Conservation (phyloP, 2,888 invertebrate genomes). For the Ceramica pisi region DNA sequence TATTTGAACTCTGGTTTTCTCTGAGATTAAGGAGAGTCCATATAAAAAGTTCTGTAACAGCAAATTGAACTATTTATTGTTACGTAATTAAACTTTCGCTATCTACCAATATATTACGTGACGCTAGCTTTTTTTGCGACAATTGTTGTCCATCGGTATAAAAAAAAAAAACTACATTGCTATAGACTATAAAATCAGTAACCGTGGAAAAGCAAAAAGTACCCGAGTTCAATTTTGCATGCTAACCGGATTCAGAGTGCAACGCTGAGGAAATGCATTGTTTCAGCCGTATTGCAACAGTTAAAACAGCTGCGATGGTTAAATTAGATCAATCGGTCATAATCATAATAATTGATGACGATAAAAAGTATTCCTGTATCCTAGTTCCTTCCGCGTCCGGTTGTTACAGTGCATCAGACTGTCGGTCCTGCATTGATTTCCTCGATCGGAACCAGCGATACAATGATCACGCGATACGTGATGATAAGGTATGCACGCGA, state of each 20-base stretch:
- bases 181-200: constrained; percentile 73
- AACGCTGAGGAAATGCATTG: constrained; percentile 43
- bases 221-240: constrained; percentile 73
- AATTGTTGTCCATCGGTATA: constrained; percentile 71
- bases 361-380: constrained; percentile 41
- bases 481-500: constrained; percentile 55
- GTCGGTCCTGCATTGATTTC: constrained; percentile 54
- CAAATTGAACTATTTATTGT: constrained; percentile 62
- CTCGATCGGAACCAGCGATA: constrained; percentile 53
- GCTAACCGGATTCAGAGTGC: constrained; percentile 63
- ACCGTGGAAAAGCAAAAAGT: constrained; percentile 81
- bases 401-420: constrained; percentile 29
- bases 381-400: constrained; percentile 63
- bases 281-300: constrained; percentile 17
- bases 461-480: constrained; percentile 54
- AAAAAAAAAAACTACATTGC: constrained; percentile 75
- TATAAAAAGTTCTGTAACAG: constrained; percentile 37
- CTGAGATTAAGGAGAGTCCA: constrained; percentile 9
- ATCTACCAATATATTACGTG: constrained; percentile 85
- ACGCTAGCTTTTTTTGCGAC: constrained; percentile 75
- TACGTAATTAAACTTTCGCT: constrained; percentile 85
- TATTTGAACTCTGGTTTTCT: constrained; percentile 42
- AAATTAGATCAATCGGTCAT: constrained; percentile 26
- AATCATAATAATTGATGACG: constrained; percentile 38
- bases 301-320: constrained; percentile 8